Evolutionary conservation across 2,113 vertebrate species (phyloP).

Genomic region (Eublepharis macularius): DNA sequence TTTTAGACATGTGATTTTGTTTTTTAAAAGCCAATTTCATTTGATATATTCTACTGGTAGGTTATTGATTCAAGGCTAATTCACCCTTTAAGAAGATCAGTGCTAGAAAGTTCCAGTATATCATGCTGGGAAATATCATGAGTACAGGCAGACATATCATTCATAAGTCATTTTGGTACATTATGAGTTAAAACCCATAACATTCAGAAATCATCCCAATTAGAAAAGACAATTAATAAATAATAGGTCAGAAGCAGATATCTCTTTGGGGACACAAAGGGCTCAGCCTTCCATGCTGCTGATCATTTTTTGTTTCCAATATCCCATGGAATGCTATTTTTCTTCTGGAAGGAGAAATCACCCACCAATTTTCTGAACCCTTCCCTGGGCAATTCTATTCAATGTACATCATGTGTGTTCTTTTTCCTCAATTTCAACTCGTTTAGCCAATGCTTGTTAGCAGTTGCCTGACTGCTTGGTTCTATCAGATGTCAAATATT

Average conservation of each 20-base stretch:
- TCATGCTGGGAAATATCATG: not conserved
- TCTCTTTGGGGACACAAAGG: not conserved
- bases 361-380: not conserved
- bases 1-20: not conserved
- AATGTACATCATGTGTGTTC: not conserved
- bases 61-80: not conserved
- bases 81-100: not conserved
- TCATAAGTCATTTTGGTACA: not conserved
- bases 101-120: not conserved
- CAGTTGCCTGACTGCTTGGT: not conserved
- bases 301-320: not conserved
- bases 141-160: not conserved
- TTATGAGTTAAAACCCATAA: not conserved
- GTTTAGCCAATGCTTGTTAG: not conserved
- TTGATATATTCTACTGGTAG: not conserved
- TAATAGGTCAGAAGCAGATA: not conserved
- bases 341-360: not conserved
- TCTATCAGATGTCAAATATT: not conserved
- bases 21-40: not conserved
- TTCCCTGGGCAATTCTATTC: not conserved
- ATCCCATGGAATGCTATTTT: not conserved
- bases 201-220: not conserved
- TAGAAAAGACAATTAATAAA: slow-evolving; percentile 10
- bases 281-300: not conserved
- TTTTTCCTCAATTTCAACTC: not conserved